Percentiles rank a stretch among this genome's conserved stretches.
Evolutionary conservation across 2,797 vertebrate species (phyloP).

Genomic region (Tadarida brasiliensis): DNA sequence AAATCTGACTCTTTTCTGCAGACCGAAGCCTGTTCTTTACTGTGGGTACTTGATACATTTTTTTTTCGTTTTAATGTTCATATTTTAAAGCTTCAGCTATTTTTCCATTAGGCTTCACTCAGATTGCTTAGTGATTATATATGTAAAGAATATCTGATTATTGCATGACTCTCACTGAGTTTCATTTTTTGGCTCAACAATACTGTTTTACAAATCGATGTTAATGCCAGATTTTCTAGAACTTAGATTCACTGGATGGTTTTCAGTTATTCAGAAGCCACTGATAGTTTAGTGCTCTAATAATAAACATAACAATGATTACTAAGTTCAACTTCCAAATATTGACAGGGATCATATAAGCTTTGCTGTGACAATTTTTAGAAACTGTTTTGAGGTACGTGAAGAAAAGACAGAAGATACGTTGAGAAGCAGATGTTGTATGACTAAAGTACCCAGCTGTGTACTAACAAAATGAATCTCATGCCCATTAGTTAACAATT

Average conservation of each 20-base stretch:
- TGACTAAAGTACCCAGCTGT: slow-evolving; percentile 87
- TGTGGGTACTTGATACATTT: background rate
- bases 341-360: background rate
- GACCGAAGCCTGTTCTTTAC: background rate
- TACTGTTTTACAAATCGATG: slow-evolving; percentile 50
- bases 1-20: background rate
- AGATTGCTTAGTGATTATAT: slow-evolving; percentile 2
- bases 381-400: slow-evolving; percentile 52
- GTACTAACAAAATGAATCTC: slow-evolving; percentile 86
- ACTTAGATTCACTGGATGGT: background rate
- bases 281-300: slow-evolving; percentile 25
- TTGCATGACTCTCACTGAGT: background rate
- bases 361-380: slow-evolving; percentile 36
- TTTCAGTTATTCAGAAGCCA: slow-evolving; percentile 64
- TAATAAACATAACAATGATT: slow-evolving; percentile 52
- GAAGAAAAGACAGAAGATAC: slow-evolving; percentile 77
- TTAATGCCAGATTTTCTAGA: slow-evolving; percentile 63
- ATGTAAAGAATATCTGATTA: slow-evolving; percentile 15
- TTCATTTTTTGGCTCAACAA: slow-evolving; percentile 50
- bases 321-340: slow-evolving; percentile 56
- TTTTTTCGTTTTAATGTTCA: slow-evolving; percentile 43
- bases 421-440: slow-evolving; percentile 87
- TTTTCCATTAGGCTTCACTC: slow-evolving; percentile 33
- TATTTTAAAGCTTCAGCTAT: slow-evolving; percentile 54
- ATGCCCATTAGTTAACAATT: slow-evolving; percentile 88